phyloP scores from a whole-genome alignment of 2,113 vertebrate genomes.

The Cephalophus harveyi region DNA sequence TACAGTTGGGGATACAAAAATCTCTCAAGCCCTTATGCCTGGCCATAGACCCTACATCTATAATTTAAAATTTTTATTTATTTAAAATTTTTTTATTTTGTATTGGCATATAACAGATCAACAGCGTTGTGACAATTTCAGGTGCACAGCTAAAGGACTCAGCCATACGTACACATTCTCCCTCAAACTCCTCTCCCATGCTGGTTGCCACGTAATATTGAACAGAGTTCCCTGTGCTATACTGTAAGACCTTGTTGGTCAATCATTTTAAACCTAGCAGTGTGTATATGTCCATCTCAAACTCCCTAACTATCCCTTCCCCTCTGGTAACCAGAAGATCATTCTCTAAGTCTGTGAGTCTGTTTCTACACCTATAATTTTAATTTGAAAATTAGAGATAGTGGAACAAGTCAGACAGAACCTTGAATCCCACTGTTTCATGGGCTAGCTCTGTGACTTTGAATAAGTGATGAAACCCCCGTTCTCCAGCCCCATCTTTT shows the following conservation, averaged over 20 bases:
- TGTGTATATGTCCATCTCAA: neutral
- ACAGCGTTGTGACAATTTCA: neutral
- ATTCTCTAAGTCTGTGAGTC: neutral
- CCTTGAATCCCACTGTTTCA: neutral
- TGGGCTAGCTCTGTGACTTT: neutral
- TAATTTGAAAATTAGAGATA: neutral
- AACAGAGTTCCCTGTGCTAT: neutral
- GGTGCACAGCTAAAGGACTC: neutral
- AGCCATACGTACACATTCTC: neutral
- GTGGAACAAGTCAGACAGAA: neutral
- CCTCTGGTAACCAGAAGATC: neutral
- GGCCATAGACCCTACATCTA: neutral
- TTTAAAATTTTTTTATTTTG: neutral
- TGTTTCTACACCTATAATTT: neutral
- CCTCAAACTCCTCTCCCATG: neutral
- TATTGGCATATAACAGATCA: neutral
- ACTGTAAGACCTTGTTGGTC: neutral
- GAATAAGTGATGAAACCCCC: too few species aligned
- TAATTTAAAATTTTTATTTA: neutral
- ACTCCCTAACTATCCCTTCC: neutral
- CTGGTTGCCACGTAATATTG: neutral
- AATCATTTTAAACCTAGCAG: neutral
- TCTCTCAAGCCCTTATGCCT: neutral
- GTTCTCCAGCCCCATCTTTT: fast-evolving
- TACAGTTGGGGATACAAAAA: neutral